These are phyloP conservation scores for Rhineura floridana DNA, from an alignment of 2,113 vertebrate species.

Conservation along the genomic window DNA sequence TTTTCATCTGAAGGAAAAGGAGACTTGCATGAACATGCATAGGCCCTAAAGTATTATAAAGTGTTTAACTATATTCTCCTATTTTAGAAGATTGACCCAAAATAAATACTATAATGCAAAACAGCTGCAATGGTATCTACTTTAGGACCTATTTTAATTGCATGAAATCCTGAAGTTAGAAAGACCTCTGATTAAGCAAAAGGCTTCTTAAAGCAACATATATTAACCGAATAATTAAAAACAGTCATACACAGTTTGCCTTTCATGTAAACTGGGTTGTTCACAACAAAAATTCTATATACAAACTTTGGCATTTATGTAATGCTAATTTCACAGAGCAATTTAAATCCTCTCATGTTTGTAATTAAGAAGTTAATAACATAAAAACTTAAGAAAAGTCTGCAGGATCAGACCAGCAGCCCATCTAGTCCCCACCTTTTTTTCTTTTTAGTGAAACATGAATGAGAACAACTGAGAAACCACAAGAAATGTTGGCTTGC, in stretches of 20 bases:
- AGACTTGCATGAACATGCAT: not conserved
- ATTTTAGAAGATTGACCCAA: not conserved
- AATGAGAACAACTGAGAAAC: too few relatives aligned
- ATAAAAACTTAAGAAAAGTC: too few relatives aligned
- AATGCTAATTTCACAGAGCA: not conserved
- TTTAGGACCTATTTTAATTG: not conserved
- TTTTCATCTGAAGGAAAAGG: not conserved
- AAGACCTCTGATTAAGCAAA: not conserved
- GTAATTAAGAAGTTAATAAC: too few relatives aligned
- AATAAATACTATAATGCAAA: not conserved
- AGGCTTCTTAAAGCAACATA: not conserved
- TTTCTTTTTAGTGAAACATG: too few relatives aligned
- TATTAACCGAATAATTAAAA: not conserved
- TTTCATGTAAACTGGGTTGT: not conserved
- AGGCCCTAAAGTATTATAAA: not conserved
- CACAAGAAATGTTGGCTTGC: not conserved
- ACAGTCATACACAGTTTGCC: not conserved
- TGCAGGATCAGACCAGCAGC: too few relatives aligned
- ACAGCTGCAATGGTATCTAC: not conserved
- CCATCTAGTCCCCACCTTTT: too few relatives aligned
- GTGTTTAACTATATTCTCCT: too few relatives aligned
- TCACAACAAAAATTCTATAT: not conserved
- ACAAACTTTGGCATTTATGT: not conserved
- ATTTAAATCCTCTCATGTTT: not conserved
- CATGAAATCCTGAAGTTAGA: not conserved